These are phyloP conservation scores for Sebastolobus altivelis DNA, from an alignment of 2,797 vertebrate species.

Conservation along the genomic window DNA sequence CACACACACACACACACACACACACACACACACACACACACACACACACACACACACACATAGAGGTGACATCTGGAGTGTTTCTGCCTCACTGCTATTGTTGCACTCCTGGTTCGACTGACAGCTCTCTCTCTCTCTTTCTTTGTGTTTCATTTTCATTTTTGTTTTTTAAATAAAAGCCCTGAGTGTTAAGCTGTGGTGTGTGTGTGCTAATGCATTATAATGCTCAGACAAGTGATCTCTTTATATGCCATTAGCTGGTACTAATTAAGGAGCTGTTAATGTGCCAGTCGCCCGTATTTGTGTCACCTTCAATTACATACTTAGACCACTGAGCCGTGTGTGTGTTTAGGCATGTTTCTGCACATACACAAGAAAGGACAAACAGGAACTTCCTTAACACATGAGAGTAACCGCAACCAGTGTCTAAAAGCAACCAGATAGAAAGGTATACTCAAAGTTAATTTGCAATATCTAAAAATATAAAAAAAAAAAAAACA, in stretches of 20 bases:
- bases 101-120: slow-evolving; percentile 35
- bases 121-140: slow-evolving; percentile 18
- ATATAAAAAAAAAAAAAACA: neutral
- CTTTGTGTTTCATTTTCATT: neutral
- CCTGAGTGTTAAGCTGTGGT: slow-evolving; percentile 1
- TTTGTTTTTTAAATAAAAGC: slow-evolving; percentile 10
- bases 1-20: slow-evolving; percentile 1
- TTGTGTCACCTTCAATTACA: slow-evolving; percentile 72
- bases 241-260: slow-evolving; percentile 48
- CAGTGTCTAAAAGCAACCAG: neutral
- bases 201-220: slow-evolving; percentile 34
- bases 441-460: neutral
- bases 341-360: slow-evolving; percentile 11
- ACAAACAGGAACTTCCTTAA: neutral
- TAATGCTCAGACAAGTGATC: slow-evolving; percentile 51
- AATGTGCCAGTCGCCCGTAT: slow-evolving; percentile 38
- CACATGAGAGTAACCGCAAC: neutral
- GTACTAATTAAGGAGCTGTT: slow-evolving; percentile 52
- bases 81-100: slow-evolving; percentile 61
- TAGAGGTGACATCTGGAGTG: slow-evolving; percentile 55
- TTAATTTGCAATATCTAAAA: neutral
- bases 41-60: slow-evolving; percentile 18
- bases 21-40: slow-evolving; percentile 10
- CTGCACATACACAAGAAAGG: neutral
- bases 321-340: slow-evolving; percentile 60